These are phyloP conservation scores for Desoria tigrina DNA, from an alignment of 2,888 invertebrate species.

Conservation along the genomic window DNA sequence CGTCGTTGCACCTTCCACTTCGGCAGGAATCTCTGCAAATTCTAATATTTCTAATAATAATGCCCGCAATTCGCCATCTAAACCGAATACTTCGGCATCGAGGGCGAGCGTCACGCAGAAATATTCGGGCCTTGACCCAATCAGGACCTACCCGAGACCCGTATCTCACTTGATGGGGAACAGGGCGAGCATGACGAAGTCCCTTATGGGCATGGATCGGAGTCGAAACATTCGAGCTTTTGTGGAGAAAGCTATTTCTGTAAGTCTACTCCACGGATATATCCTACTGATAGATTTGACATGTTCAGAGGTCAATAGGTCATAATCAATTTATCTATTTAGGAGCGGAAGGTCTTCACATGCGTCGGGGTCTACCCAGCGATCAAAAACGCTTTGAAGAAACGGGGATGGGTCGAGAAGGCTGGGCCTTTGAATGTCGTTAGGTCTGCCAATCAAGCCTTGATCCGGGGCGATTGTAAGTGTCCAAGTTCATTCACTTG, in stretches of 20 bases:
- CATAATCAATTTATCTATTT: constrained; percentile 10
- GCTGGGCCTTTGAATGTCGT: constrained; percentile 35
- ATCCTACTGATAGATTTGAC: not conserved
- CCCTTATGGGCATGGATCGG: constrained; percentile 24
- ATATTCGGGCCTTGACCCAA: too few relatives aligned
- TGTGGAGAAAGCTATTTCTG: constrained; percentile 48
- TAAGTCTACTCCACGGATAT: constrained; percentile 23
- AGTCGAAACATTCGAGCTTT: constrained; percentile 42
- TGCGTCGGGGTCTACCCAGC: constrained; percentile 70
- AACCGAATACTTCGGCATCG: too few relatives aligned
- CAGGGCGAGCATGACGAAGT: not conserved
- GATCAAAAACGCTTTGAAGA: constrained; percentile 67
- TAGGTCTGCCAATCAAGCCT: constrained; percentile 23
- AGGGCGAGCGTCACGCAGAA: too few relatives aligned
- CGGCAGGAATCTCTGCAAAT: too few relatives aligned
- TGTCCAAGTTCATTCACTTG: too few relatives aligned
- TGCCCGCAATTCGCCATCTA: too few relatives aligned
- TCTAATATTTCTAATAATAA: too few relatives aligned
- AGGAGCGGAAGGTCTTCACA: constrained; percentile 56
- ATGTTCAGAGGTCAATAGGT: not conserved
- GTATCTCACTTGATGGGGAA: too few relatives aligned
- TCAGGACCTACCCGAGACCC: too few relatives aligned
- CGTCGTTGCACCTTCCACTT: too few relatives aligned
- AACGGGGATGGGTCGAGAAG: constrained; percentile 76
- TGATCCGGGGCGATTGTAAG: too few relatives aligned